Base-by-base conservation (phyloP, 2,888 invertebrate genomes). In the Campopleginae sp. region DNA sequence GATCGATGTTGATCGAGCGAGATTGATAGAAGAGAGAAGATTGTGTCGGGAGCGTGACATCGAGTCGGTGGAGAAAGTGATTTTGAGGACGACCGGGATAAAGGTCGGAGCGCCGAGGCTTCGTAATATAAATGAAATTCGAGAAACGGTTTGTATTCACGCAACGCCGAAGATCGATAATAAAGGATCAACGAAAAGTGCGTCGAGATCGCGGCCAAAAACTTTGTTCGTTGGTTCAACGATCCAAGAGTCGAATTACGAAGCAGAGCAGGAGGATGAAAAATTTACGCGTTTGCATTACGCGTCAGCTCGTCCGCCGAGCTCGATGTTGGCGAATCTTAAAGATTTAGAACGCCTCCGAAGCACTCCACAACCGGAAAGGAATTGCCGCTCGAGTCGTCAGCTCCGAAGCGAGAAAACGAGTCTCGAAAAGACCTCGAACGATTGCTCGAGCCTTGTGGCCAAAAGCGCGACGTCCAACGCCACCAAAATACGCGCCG, bases 71-170 rank as follows among this genome's bases (percentile, higher is more conserved):
- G 91, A 91, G 77, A 90, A 88, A 83, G 91, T 89, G 0, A 90
- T 91, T 31, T 85, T 90, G 79, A 88, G 88, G 42, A 91, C 89
- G 0, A 91, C 90, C 12, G 91, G 91, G 0, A 81, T 90, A 27
- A 91, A 91, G 77, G 88, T 92, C 51, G 89, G 88, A 0, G 89
- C 91, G 0, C 92, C 92, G 17, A 90, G 88, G 66, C 82, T 92
- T 17, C 74, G 92, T 4, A 93, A 92, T 44, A 93, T 92, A 82
- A 91, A 88, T 79, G 90, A 93, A 81, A 92, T 92, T 17, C 88
- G 91, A 1, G 90, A 91, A 63, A 91, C 91, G 8, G 88, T 91
- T n/a, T 88, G 87, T 75, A 78, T 90, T 31, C 88, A 92, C 75
- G 72, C 89, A 4, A 72, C 90, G 0, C 27, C 88, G 17, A 82